Conservation (phyloP, 2,888 invertebrate genomes). For the Meteorus cinctellus region DNA sequence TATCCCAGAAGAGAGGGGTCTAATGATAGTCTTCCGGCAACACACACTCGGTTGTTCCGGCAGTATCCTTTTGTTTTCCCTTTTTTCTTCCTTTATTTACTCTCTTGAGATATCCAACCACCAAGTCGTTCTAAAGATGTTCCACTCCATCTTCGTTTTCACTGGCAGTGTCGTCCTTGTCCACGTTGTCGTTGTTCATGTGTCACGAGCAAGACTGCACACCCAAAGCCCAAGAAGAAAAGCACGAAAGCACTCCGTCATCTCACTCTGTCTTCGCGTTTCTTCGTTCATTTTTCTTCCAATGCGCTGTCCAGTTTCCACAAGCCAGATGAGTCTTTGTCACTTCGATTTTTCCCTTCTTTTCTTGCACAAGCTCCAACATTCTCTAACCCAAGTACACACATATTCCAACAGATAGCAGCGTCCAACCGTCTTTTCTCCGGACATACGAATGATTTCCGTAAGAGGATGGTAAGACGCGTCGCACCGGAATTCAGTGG, state of each 20-base stretch:
- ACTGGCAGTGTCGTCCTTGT: slow-evolving; percentile 23
- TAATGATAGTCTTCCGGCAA: slow-evolving; percentile 25
- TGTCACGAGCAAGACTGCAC: slow-evolving; percentile 1
- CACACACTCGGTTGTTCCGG: slow-evolving; percentile 8
- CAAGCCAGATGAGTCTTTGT: neutral
- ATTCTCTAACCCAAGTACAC: neutral
- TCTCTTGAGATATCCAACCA: slow-evolving; percentile 19
- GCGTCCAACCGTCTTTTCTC: slow-evolving; percentile 5
- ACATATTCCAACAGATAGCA: neutral
- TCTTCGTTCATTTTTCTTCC: slow-evolving; percentile 10
- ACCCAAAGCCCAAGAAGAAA: slow-evolving; percentile 11
- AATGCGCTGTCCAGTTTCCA: neutral
- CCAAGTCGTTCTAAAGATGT: slow-evolving; percentile 8
- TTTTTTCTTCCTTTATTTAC: slow-evolving; percentile 12
- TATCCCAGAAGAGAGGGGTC: slow-evolving; percentile 17
- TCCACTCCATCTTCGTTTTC: slow-evolving; percentile 28
- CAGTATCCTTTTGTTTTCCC: slow-evolving; percentile 18
- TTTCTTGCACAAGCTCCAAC: neutral
- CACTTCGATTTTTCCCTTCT: neutral
- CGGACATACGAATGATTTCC: slow-evolving; percentile 53
- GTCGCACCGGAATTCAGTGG: slow-evolving; percentile 44
- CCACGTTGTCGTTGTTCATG: neutral
- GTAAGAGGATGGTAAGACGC: slow-evolving; percentile 43
- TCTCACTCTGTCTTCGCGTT: slow-evolving; percentile 6
- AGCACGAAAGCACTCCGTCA: slow-evolving; percentile 7